These are phyloP conservation scores for Caenorhabditis sulstoni DNA, from an alignment of 2,888 invertebrate species.

Conservation along the genomic window DNA sequence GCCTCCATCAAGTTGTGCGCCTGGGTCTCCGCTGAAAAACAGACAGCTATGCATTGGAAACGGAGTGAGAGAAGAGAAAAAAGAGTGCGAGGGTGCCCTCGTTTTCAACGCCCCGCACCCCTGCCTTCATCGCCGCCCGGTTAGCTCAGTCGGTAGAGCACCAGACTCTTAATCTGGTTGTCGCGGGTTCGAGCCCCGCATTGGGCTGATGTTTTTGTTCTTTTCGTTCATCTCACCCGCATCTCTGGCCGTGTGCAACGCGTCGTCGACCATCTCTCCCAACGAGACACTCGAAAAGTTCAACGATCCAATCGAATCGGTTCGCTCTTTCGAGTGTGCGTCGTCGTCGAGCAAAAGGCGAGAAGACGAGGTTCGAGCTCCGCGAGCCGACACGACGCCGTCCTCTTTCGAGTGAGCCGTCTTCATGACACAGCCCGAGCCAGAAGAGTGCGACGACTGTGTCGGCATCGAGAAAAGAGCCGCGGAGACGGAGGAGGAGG, in stretches of 20 bases:
- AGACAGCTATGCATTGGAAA: too few relatives aligned
- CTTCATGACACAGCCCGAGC: too few relatives aligned
- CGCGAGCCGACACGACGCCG: too few relatives aligned
- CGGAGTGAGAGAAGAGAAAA: background rate
- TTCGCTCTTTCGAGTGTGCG: background rate
- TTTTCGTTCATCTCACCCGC: slow-evolving; percentile 5
- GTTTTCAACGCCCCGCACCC: background rate
- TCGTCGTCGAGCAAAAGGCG: too few relatives aligned
- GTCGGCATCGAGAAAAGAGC: too few relatives aligned
- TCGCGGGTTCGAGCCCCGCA: slow-evolving; percentile 80
- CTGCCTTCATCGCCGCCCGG: slow-evolving; percentile 64
- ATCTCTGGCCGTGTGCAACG: slow-evolving; percentile 44
- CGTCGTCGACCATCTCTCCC: slow-evolving; percentile 27
- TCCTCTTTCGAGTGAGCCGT: too few relatives aligned
- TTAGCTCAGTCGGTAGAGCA: slow-evolving; percentile 80
- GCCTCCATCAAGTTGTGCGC: slow-evolving; percentile 6
- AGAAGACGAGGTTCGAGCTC: too few relatives aligned
- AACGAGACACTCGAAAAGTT: slow-evolving; percentile 29
- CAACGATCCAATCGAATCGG: slow-evolving; percentile 2
- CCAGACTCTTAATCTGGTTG: slow-evolving; percentile 80
- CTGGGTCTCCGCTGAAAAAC: slow-evolving; percentile 24
- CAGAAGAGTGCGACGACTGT: too few relatives aligned
- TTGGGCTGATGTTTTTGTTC: slow-evolving; percentile 65
- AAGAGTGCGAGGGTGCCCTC: background rate
- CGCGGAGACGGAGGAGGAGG: too few relatives aligned